Conservation (phyloP, 2,113 vertebrate genomes). For the Syrrhaptes paradoxus region DNA sequence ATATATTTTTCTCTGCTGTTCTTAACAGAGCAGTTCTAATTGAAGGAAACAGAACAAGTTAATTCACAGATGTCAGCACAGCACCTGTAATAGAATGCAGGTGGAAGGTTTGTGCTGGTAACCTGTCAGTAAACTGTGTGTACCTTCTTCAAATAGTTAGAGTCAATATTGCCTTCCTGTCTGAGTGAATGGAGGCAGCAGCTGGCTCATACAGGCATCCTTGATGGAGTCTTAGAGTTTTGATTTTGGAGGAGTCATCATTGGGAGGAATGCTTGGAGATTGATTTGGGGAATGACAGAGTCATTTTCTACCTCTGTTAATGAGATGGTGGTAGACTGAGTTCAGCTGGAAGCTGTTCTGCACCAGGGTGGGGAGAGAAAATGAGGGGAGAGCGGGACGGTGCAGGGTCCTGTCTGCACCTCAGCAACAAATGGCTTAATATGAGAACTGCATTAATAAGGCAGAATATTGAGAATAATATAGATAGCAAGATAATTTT, state of each 20-base stretch:
- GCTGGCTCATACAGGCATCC: not conserved
- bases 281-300: not conserved
- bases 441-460: not conserved
- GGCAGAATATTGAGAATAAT: not conserved
- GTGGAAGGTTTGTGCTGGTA: not conserved
- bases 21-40: not conserved
- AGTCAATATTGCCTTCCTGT: not conserved
- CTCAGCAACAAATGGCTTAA: not conserved
- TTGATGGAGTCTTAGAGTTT: not conserved
- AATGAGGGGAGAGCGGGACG: not conserved
- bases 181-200: not conserved
- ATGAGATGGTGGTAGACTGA: not conserved
- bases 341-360: not conserved
- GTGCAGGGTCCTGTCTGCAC: not conserved
- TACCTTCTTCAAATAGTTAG: not conserved
- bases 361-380: rapidly evolving
- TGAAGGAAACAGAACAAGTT: not conserved
- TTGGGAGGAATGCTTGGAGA: not conserved
- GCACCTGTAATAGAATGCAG: not conserved
- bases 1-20: not conserved
- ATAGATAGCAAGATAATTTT: not conserved
- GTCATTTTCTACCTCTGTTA: not conserved
- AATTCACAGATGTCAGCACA: not conserved
- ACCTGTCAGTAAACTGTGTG: not conserved
- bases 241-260: not conserved